Base-by-base conservation (phyloP, 2,888 invertebrate species). In the Coelogynopora nodosa region DNA sequence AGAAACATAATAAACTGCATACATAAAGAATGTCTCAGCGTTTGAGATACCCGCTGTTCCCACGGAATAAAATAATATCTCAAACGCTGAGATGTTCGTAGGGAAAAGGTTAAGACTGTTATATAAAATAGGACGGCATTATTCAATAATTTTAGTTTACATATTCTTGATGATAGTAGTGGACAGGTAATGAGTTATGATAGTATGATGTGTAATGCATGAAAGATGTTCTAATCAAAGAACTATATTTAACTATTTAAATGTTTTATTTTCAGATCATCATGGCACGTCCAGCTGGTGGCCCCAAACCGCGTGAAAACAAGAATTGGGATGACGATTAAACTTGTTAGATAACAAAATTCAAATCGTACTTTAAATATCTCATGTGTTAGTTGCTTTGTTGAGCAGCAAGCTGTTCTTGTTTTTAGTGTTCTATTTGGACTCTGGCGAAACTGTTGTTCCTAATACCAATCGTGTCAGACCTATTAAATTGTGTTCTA, bases 231-330 rank as follows among this genome's bases (percentile, higher is more conserved):
- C n/a, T n/a, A n/a, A n/a, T n/a, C n/a, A n/a, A n/a, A n/a, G n/a
- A n/a, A n/a, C n/a, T n/a, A n/a, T n/a, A n/a, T 67, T 67, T 67
- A 30, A n/a, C 83, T 84, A 86, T 27, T 87, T n/a, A n/a, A 67
- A 26, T 10, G 84, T 81, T 84, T 10, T 87, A 67, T 84, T 86
- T 84, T 83, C 89, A 93, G 92, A 98, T 98, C 89, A 98, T 98
- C 89, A 97, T 98, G 97, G 97, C 98, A 0, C 98, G 98, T 93
- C 94, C 95, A 90, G 97, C 97, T 23, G 98, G 98, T 82, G 98
- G 98, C 81, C 97, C 97, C 0, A 97, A 97, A 92, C 94, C 95
- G 0, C 88, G 90, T 31, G 87, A 31, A 23, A 85, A 81, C 18
- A 89, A 89, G 86, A 90, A 90, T 89, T 93, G 92, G 88, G 93